Conservation (phyloP, 2,797 vertebrate genomes). For the Gymnothorax javanicus region DNA sequence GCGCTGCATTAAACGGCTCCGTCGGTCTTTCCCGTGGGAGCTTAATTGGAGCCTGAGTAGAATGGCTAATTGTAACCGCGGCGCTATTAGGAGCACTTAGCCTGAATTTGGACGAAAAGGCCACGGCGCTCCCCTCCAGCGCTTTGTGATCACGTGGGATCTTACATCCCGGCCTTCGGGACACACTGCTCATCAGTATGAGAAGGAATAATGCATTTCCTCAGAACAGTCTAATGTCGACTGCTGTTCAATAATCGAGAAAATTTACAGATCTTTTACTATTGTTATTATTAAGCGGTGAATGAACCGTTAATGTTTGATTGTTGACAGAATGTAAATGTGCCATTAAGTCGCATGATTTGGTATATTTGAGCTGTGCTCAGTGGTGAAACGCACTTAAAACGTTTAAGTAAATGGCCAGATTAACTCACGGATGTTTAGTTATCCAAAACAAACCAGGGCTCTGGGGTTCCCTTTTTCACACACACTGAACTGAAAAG, state of each 20-base stretch:
- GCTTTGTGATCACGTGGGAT: not conserved
- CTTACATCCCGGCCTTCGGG: not conserved
- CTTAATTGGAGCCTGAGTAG: conserved; percentile 15
- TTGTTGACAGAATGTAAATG: not conserved
- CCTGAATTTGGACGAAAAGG: not conserved
- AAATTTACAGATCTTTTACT: not conserved
- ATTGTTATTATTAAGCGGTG: not conserved
- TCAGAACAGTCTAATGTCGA: not conserved
- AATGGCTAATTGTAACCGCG: conserved; percentile 9
- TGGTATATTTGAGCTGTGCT: not conserved
- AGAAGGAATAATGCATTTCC: not conserved
- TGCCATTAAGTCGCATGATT: not conserved
- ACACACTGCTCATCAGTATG: not conserved
- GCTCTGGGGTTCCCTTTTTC: not conserved
- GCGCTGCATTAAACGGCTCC: not conserved
- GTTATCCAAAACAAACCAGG: conserved; percentile 3
- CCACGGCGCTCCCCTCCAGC: not conserved
- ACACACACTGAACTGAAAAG: not conserved
- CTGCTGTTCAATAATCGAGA: not conserved
- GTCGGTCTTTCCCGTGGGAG: not conserved
- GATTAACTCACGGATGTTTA: not conserved
- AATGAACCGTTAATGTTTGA: not conserved
- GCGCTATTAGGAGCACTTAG: conserved; percentile 8
- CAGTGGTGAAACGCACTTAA: not conserved
- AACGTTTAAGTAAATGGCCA: not conserved